phyloP scores from a whole-genome alignment of 2,797 vertebrate species.

The Galago senegalensis region DNA sequence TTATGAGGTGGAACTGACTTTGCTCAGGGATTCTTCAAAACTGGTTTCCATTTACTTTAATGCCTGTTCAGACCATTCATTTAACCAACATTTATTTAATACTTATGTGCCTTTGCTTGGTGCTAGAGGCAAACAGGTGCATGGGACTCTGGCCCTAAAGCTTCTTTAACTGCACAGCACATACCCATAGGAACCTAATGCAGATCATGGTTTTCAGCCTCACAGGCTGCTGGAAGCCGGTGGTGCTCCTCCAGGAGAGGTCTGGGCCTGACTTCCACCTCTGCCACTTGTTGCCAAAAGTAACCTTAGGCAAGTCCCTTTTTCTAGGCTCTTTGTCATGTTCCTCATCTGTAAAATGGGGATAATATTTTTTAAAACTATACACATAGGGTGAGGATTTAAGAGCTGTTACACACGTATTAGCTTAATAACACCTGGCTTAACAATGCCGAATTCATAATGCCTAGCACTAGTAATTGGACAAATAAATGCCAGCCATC shows the following conservation, averaged over 20 bases:
- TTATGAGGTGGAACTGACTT: too few species aligned
- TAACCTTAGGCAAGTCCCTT: not conserved
- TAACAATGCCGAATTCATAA: not conserved
- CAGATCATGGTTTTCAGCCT: too few species aligned
- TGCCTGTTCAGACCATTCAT: not conserved
- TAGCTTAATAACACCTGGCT: not conserved
- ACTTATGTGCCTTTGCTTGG: not conserved
- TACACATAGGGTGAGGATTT: not conserved
- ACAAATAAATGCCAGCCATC: not conserved
- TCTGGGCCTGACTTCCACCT: constrained; percentile 10
- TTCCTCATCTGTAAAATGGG: constrained; percentile 1
- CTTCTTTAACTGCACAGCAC: not conserved
- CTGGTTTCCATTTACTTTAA: not conserved
- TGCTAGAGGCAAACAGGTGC: not conserved
- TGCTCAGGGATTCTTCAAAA: not conserved
- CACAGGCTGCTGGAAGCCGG: fast-evolving
- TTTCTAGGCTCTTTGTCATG: not conserved
- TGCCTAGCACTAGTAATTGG: not conserved
- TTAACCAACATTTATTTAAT: constrained; percentile 7
- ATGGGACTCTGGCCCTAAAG: not conserved
- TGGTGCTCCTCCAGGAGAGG: not conserved
- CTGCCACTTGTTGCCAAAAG: constrained; percentile 38
- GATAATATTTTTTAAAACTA: not conserved
- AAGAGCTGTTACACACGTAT: not conserved
- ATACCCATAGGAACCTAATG: not conserved